Conservation (phyloP, 2,113 vertebrate species). For the Daubentonia madagascariensis region DNA sequence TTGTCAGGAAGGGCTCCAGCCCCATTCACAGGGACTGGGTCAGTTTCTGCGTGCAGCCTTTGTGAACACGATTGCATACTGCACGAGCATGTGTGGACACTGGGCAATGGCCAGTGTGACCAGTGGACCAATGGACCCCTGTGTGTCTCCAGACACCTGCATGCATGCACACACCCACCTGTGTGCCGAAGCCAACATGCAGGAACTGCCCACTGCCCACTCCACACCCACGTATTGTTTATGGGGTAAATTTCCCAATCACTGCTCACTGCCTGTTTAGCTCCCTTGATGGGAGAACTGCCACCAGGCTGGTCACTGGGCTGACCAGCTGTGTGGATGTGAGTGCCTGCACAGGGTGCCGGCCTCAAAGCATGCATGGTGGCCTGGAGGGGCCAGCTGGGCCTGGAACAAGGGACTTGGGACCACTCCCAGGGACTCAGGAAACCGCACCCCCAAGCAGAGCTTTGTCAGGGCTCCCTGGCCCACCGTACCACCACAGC, state of each 20-base stretch:
- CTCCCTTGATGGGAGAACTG: rapidly evolving
- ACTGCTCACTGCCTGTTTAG: neutral
- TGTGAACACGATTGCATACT: rapidly evolving
- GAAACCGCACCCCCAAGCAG: too few relatives aligned
- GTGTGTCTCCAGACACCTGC: neutral
- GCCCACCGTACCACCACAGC: neutral
- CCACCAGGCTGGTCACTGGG: neutral
- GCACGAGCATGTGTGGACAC: rapidly evolving
- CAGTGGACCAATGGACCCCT: rapidly evolving
- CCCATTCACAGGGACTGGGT: rapidly evolving
- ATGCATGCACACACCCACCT: rapidly evolving
- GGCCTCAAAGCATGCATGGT: rapidly evolving
- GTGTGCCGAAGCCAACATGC: rapidly evolving
- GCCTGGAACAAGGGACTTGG: neutral
- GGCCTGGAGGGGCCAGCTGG: neutral
- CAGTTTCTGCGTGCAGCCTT: neutral
- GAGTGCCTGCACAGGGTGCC: neutral
- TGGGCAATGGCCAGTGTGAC: rapidly evolving
- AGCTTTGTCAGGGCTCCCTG: neutral
- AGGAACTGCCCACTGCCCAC: neutral
- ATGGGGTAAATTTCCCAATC: rapidly evolving
- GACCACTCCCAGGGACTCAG: neutral
- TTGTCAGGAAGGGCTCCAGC: neutral
- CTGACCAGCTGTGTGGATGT: neutral
- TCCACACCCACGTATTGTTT: rapidly evolving